Conservation (phyloP, 2,113 vertebrate genomes). For the Phaethon lepturus region DNA sequence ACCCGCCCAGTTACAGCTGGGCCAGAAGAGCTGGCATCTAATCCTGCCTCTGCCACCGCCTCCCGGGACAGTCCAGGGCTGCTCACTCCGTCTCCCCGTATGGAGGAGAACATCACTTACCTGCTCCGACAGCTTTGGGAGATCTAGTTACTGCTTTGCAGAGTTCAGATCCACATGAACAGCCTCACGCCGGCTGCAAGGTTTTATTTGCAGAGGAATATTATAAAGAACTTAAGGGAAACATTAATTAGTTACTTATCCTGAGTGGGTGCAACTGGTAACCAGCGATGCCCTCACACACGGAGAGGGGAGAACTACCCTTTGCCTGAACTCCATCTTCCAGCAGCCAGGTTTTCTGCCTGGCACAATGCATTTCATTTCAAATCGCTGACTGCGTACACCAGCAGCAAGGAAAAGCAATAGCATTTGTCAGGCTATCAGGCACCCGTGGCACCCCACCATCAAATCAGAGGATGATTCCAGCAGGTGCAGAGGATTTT, state of each 20-base stretch:
- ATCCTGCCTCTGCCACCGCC: background rate
- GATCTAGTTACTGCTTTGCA: constrained; percentile 6
- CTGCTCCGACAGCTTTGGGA: background rate
- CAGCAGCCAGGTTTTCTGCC: background rate
- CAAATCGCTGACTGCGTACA: background rate
- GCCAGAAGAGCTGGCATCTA: background rate
- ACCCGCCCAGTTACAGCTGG: background rate
- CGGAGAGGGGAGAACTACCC: background rate
- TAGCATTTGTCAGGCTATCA: background rate
- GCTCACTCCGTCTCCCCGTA: background rate
- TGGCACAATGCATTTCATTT: background rate
- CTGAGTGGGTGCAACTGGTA: background rate
- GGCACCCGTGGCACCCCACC: background rate
- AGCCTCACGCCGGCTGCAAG: background rate
- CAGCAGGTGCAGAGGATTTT: constrained; percentile 24
- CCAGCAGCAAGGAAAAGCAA: background rate
- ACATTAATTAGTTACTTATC: background rate
- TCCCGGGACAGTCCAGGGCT: background rate
- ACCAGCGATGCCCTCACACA: rapidly evolving
- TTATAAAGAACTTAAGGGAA: background rate
- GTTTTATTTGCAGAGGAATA: background rate
- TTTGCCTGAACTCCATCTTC: background rate
- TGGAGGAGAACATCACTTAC: background rate
- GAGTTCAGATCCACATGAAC: background rate
- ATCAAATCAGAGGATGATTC: background rate